Evolutionary conservation across 1,140 invertebrate species (phyloP).

Genomic region (Ostrea denselamellosa): DNA sequence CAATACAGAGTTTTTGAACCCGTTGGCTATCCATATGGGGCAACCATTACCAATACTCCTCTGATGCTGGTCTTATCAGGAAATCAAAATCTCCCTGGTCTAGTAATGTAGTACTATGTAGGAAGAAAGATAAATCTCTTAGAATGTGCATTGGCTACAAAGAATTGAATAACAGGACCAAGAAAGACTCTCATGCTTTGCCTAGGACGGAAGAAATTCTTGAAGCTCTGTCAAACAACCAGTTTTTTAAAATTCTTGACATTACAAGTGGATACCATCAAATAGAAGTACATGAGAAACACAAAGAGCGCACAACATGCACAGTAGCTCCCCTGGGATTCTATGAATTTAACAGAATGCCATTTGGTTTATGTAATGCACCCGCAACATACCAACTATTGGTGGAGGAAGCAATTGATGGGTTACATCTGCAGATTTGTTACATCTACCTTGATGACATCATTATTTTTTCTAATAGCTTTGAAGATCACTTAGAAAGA

Average conservation of each 20-base stretch:
- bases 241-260: background rate
- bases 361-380: too few relatives aligned
- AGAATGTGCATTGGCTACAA: background rate
- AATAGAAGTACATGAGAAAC: background rate
- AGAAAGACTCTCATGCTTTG: too few relatives aligned
- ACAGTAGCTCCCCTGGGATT: background rate
- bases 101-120: background rate
- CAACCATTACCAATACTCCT: too few relatives aligned
- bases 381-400: too few relatives aligned
- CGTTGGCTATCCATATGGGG: too few relatives aligned
- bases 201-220: background rate
- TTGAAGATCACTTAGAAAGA: slow-evolving; percentile 53
- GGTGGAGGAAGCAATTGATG: too few relatives aligned
- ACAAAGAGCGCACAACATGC: background rate
- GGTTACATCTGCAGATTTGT: too few relatives aligned
- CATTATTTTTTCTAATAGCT: slow-evolving; percentile 48
- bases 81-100: background rate
- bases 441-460: too few relatives aligned
- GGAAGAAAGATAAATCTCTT: too few relatives aligned
- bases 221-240: background rate
- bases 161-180: too few relatives aligned
- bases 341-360: background rate
- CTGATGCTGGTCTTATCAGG: background rate
- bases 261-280: background rate
- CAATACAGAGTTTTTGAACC: too few relatives aligned